These are phyloP conservation scores for Muscidifurax raptorellus DNA, from an alignment of 1,140 invertebrate species.

Conservation along the genomic window DNA sequence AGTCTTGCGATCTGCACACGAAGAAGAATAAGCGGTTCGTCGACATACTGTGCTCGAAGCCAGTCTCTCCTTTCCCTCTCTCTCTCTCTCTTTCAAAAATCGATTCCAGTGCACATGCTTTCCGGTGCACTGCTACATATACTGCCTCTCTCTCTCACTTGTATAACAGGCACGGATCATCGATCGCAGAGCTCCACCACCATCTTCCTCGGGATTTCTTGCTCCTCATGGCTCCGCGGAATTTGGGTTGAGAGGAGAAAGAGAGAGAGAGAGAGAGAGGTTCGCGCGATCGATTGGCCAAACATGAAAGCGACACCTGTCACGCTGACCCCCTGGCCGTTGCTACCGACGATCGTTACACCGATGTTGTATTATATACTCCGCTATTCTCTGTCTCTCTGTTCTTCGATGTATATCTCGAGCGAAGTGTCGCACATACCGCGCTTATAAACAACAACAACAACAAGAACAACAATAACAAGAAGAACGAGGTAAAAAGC, in stretches of 20 bases:
- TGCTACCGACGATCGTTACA: conserved; percentile 8
- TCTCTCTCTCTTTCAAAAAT: not conserved
- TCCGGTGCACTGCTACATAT: not conserved
- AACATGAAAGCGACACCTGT: conserved; percentile 57
- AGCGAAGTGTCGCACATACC: too few relatives aligned
- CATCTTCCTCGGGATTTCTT: not conserved
- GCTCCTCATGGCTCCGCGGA: not conserved
- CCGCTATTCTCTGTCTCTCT: too few relatives aligned
- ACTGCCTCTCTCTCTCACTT: not conserved
- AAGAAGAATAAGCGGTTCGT: not conserved
- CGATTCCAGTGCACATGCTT: not conserved
- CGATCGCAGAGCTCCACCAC: not conserved
- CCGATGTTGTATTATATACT: too few relatives aligned
- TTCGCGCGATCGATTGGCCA: not conserved
- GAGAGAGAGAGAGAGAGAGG: not conserved
- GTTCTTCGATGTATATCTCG: too few relatives aligned
- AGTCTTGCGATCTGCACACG: too few relatives aligned
- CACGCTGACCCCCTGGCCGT: conserved; percentile 53
- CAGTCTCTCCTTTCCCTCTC: too few relatives aligned
- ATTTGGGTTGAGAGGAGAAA: not conserved
- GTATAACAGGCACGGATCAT: not conserved
- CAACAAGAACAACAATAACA: too few relatives aligned
- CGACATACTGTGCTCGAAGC: not conserved
- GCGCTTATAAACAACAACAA: too few relatives aligned
- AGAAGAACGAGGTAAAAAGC: too few relatives aligned